Evolutionary conservation across 2,888 invertebrate species (phyloP).

Genomic region (Caenorhabditis sulstoni): DNA sequence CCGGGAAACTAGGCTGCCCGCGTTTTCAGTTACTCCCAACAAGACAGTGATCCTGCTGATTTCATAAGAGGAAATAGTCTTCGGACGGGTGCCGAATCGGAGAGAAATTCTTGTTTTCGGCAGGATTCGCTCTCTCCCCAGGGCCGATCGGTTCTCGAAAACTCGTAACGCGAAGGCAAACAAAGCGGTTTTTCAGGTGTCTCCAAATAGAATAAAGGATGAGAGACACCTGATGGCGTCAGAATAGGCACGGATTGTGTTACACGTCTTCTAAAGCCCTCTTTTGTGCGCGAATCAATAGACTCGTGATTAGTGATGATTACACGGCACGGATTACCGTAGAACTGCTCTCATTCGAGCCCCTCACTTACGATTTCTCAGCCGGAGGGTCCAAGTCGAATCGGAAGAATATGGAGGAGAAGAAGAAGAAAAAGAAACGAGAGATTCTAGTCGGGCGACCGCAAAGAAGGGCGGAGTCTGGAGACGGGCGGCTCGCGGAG

Average conservation of each 20-base stretch:
- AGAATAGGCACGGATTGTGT: slow-evolving; percentile 43
- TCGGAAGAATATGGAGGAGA: background rate
- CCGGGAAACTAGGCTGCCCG: too few relatives aligned
- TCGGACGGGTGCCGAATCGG: too few relatives aligned
- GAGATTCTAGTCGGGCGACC: too few relatives aligned
- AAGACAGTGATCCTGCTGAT: too few relatives aligned
- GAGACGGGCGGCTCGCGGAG: background rate
- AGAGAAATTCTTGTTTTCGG: too few relatives aligned
- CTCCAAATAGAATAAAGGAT: slow-evolving; percentile 51
- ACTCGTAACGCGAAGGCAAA: slow-evolving; percentile 10
- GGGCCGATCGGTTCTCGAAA: too few relatives aligned
- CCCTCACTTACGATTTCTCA: background rate
- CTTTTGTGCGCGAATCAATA: slow-evolving; percentile 23
- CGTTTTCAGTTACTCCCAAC: too few relatives aligned
- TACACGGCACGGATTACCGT: slow-evolving; percentile 11
- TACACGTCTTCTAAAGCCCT: slow-evolving; percentile 20
- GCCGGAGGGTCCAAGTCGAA: background rate
- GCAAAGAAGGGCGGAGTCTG: slow-evolving; percentile 32
- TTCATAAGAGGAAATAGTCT: too few relatives aligned
- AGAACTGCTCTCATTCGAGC: background rate
- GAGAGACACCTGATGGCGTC: slow-evolving; percentile 42
- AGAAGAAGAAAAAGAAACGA: slow-evolving; percentile 1
- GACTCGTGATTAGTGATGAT: slow-evolving; percentile 6
- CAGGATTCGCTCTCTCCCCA: background rate
- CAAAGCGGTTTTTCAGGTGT: background rate